Percentiles rank a stretch among this genome's conserved stretches.
These are phyloP conservation scores for Luperina nickerlii DNA, from an alignment of 2,888 invertebrate genomes.

Conservation along the genomic window DNA sequence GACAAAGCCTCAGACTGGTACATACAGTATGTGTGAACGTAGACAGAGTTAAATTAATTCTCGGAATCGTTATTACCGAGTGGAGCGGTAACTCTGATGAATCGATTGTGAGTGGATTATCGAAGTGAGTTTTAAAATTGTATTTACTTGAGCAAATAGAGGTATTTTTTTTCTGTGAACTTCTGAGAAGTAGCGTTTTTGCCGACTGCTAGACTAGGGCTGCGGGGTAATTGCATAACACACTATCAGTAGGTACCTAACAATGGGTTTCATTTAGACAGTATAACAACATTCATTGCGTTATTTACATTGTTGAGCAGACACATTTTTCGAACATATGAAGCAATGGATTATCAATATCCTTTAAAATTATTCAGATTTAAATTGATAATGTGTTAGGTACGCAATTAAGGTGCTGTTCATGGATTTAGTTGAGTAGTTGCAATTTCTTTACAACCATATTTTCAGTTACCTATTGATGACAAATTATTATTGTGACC, in stretches of 20 bases:
- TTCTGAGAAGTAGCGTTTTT: not conserved
- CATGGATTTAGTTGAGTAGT: too few species aligned
- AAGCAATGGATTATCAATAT: too few species aligned
- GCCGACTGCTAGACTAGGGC: too few species aligned
- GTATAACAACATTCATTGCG: too few species aligned
- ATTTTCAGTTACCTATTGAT: too few species aligned
- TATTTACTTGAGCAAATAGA: not conserved
- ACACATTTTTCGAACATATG: not conserved
- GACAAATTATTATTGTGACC: too few species aligned
- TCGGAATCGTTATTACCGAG: conserved; percentile 6
- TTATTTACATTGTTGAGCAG: not conserved
- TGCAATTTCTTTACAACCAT: too few species aligned
- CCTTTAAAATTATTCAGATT: too few species aligned
- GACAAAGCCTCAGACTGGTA: not conserved
- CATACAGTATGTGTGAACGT: not conserved
- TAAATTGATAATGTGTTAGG: not conserved
- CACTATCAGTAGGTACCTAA: too few species aligned
- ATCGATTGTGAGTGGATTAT: conserved; percentile 28
- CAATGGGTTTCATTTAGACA: too few species aligned
- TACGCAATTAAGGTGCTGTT: not conserved
- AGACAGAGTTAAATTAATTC: conserved; percentile 36
- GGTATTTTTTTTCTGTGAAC: not conserved
- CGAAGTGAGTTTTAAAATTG: not conserved
- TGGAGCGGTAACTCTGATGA: conserved; percentile 13
- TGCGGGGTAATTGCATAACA: not conserved